Evolutionary conservation across 2,797 vertebrate species (phyloP).

Genomic region (Momotus momota): DNA sequence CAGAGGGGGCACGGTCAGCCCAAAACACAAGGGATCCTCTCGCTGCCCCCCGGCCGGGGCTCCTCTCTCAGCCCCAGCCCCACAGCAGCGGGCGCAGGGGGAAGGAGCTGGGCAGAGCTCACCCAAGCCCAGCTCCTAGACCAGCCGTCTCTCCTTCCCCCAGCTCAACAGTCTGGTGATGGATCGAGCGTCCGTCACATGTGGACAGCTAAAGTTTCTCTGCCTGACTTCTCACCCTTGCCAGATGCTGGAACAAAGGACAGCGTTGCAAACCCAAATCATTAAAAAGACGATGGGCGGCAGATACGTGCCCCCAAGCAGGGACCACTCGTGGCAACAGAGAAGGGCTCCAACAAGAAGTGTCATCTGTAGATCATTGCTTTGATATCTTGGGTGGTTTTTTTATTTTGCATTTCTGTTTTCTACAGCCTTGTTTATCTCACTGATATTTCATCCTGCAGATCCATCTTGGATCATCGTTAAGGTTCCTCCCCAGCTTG

Average conservation of each 20-base stretch:
- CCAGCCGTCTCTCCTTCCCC: background rate
- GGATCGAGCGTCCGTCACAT: accelerated
- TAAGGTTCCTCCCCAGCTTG: slow-evolving; percentile 45
- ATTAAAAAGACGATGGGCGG: background rate
- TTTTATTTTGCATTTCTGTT: background rate
- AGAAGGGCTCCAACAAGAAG: background rate
- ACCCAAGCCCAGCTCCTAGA: background rate
- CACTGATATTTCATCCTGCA: slow-evolving; percentile 36
- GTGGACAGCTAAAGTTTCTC: accelerated
- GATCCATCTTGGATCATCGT: background rate
- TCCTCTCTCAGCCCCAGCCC: accelerated
- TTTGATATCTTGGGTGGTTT: background rate
- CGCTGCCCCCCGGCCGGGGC: background rate
- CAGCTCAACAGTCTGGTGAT: background rate
- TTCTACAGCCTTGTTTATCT: slow-evolving; percentile 16
- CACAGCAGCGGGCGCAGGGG: accelerated
- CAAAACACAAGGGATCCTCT: background rate
- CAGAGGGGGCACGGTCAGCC: accelerated
- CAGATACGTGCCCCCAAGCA: background rate
- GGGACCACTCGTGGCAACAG: background rate
- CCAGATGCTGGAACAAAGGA: background rate
- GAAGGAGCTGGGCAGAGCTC: background rate
- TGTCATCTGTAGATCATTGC: background rate
- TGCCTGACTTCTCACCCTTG: background rate
- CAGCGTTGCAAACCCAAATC: background rate